phyloP scores from a whole-genome alignment of 2,113 vertebrate species.

The Actinemys pallida region DNA sequence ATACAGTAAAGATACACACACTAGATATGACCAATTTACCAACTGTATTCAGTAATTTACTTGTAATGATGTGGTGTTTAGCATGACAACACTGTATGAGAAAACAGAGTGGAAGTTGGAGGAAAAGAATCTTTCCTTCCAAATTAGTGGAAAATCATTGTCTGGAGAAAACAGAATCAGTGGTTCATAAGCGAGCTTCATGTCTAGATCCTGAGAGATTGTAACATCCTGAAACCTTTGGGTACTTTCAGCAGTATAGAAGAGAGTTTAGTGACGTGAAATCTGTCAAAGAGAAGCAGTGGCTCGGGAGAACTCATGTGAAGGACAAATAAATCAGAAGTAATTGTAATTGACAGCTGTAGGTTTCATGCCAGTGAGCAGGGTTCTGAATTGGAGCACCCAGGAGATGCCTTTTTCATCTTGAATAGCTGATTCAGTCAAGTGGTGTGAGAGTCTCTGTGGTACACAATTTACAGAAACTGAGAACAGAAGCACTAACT shows the following conservation, averaged over 20 bases:
- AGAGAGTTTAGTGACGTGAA: not conserved
- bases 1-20: not conserved
- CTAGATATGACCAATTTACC: not conserved
- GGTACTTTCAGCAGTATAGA: not conserved
- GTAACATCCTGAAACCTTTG: not conserved
- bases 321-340: not conserved
- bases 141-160: not conserved
- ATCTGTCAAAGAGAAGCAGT: not conserved
- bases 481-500: not conserved
- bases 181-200: not conserved
- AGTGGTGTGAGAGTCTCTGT: fast-evolving
- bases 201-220: not conserved
- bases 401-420: not conserved
- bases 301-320: fast-evolving
- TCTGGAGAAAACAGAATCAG: not conserved
- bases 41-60: not conserved
- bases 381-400: not conserved
- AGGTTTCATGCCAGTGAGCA: fast-evolving
- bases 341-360: not conserved
- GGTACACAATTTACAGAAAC: not conserved
- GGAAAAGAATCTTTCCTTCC: not conserved
- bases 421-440: not conserved
- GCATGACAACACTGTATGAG: not conserved
- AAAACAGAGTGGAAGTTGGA: not conserved
- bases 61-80: fast-evolving